Base-by-base conservation (phyloP, 2,113 vertebrate genomes). In the Nipponia nippon region DNA sequence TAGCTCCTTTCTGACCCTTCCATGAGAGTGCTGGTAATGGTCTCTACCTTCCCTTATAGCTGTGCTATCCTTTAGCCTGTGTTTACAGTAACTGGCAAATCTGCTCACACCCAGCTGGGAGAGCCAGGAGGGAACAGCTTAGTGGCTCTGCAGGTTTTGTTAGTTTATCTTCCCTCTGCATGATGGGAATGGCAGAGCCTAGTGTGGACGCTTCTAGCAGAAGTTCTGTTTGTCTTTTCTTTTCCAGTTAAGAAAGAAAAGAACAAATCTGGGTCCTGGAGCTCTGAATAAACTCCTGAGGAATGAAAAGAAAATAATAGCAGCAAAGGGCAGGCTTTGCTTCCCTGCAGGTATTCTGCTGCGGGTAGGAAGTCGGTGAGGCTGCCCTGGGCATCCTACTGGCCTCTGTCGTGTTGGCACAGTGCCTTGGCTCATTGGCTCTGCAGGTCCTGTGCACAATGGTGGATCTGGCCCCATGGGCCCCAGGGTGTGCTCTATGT, bases 211-310 rank as follows among this genome's bases (percentile, higher is more conserved):
- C 96, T 97, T 89, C 90, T 72, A 83, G 94, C 89, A 93, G 95
- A 96, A 97, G 95, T 96, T 97, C 94, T 71, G 90, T 95, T 93
- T 50, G 9, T 90, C 85, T 95, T 97, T 97, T 97, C 89, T 96
- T 96, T 86, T 94, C 69, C 32, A 19, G 69, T 97, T 91, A 90
- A 96, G 96, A 92, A 91, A 70, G 91, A 95, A 93, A 83, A 77
- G 69, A 97, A 78, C 90, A 67, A 85, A 94, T 71, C 80, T 84
- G 30, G 79, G 46, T 90, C 94, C 87, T 75, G 95, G 49, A 94
- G 73, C 94, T 97, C 95, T 96, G 97, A 96, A 96, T 95, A 83
- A 94, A 81, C 84, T 97, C 80, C 80, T 30, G 18, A 83, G 16
- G 76, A 93, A 89, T 78, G 66, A 92, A 96, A 96, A 91, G 69